A percentile compares a stretch with the other conserved stretches of the same genome.
phyloP scores from a whole-genome alignment of 2,888 invertebrate genomes.

The Ichneumoninae sp. region DNA sequence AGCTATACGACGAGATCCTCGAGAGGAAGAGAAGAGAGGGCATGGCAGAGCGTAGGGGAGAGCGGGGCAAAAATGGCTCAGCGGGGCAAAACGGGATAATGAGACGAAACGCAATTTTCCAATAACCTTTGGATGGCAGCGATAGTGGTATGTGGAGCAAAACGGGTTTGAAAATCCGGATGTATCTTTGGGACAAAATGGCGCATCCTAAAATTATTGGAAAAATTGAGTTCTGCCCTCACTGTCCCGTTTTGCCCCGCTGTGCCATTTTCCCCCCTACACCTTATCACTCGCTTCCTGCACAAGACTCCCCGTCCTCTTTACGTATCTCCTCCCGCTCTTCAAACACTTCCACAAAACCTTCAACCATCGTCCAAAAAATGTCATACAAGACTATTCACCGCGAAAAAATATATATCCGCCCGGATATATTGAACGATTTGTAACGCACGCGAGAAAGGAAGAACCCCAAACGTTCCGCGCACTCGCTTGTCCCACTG shows the following conservation, averaged over 20 bases:
- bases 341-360: not conserved
- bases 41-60: not conserved
- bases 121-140: no score
- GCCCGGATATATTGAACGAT: slow-evolving; percentile 5
- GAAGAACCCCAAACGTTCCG: not conserved
- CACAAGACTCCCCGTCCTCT: slow-evolving; percentile 30
- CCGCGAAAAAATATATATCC: not conserved
- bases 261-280: not conserved
- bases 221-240: no score
- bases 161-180: no score
- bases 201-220: no score
- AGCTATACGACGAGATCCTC: slow-evolving; percentile 35
- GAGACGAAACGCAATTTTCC: no score
- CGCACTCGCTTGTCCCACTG: not conserved
- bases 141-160: no score
- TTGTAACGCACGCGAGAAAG: not conserved
- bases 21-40: slow-evolving; percentile 2
- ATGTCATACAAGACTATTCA: slow-evolving; percentile 5
- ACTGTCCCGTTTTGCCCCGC: no score
- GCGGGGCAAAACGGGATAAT: no score
- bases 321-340: not conserved
- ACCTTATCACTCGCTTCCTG: slow-evolving; percentile 37
- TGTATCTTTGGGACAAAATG: no score
- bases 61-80: no score
- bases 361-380: not conserved